Base-by-base conservation (phyloP, 2,797 vertebrate genomes). In the Eupleurogrammus muticus region DNA sequence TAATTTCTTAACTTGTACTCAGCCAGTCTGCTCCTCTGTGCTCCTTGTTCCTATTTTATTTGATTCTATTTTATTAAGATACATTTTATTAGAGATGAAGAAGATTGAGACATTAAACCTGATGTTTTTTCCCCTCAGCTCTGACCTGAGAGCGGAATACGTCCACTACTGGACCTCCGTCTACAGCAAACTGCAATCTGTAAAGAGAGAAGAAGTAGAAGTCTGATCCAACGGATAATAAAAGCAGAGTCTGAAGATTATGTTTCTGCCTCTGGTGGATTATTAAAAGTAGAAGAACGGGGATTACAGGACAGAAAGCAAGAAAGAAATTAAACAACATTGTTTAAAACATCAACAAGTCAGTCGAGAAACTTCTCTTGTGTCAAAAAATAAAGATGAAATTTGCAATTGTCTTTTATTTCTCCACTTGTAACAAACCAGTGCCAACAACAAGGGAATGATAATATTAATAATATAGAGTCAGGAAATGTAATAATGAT, bases 81-180 rank as follows among this genome's bases (percentile, higher is more conserved):
- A 2, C 7, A 24, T 8, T 9, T 42, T 4, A 12, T 24, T 8
- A 63, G 17, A 51, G 1, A 7, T 21, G 9, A n/a, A 40, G 9
- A 21, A 4, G 13, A 38, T 14, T 38, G 11, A 38, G 11, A 12
- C 38, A 40, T 13, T 44, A 44, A 44, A 17, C 17, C 5, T 44
- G 40, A 17, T 8, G 9, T 75, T 9, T 71, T 14, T 14, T 64
- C 9, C 63, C 36, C 23, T 20, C 70, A 92, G 90, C n/a, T 90
- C 91, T 32, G 69, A 92, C 20, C 86, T 97, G 71, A 91, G 93
- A 19, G 5, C 17, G 0, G 17, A 5, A 0, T 95, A 83, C 0
- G 89, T 96, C 14, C 19, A 9, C 1, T 98, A 91, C 91, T 98
- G 96, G 96, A 83, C 77, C 3, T 1, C 64, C 5, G 87, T 59